Evolutionary conservation across 2,113 vertebrate genomes (phyloP).

Genomic region (Catharus fuscescens): DNA sequence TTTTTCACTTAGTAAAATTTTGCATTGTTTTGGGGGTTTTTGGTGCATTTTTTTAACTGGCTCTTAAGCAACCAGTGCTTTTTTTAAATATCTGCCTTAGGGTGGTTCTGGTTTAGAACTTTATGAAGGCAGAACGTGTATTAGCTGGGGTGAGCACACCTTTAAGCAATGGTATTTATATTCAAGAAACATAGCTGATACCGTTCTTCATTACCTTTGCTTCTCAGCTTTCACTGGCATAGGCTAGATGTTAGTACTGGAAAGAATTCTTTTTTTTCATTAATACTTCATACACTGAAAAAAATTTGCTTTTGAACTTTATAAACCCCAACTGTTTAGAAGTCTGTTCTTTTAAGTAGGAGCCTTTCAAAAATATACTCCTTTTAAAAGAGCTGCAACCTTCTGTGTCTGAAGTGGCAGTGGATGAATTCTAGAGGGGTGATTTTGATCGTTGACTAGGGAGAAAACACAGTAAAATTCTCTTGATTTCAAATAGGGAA

Average conservation of each 20-base stretch:
- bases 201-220: neutral
- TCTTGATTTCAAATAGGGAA: neutral
- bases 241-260: neutral
- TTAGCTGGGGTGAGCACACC: neutral
- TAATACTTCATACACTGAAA: neutral
- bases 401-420: neutral
- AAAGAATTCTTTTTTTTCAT: neutral
- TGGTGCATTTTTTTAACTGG: neutral
- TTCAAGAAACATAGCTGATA: neutral
- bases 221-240: neutral
- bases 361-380: neutral
- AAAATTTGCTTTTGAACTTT: neutral
- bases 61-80: neutral
- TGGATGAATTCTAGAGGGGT: neutral
- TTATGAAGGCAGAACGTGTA: neutral
- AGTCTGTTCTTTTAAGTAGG: neutral
- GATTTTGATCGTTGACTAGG: neutral
- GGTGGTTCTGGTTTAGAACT: neutral
- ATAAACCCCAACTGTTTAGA: neutral
- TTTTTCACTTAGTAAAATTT: neutral
- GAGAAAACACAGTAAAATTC: neutral
- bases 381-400: neutral
- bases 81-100: neutral
- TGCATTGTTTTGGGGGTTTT: accelerated
- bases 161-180: neutral